Percentiles rank a stretch among this genome's conserved stretches.
These are phyloP conservation scores for Camponotus pennsylvanicus DNA, from an alignment of 1,140 invertebrate genomes.

Conservation along the genomic window DNA sequence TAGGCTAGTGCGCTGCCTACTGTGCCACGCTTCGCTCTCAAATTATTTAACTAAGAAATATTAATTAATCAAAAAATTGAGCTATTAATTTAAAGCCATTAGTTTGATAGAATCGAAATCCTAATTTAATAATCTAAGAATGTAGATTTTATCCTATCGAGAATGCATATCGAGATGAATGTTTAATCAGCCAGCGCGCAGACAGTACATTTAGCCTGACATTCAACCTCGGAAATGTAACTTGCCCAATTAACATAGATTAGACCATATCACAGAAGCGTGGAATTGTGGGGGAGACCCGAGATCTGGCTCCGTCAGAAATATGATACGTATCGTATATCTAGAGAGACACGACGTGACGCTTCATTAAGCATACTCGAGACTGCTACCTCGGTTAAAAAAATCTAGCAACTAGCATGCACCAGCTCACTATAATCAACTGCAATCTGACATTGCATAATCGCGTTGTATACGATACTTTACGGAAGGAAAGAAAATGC, in stretches of 20 bases:
- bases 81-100: neutral
- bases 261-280: conserved; percentile 31
- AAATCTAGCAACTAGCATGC: neutral
- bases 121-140: neutral
- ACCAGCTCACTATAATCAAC: neutral
- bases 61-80: too few relatives aligned
- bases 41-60: too few relatives aligned
- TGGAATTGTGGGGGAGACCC: neutral
- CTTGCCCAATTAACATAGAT: conserved; percentile 56
- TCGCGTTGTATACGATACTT: neutral
- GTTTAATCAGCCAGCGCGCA: neutral
- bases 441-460: neutral
- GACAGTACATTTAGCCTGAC: neutral
- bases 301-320: conserved; percentile 34
- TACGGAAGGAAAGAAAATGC: neutral
- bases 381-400: neutral
- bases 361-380: conserved; percentile 19
- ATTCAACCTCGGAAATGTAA: conserved; percentile 36
- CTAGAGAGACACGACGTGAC: conserved; percentile 29
- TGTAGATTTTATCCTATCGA: neutral
- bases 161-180: neutral
- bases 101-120: neutral
- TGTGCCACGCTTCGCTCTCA: too few relatives aligned
- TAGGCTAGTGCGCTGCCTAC: too few relatives aligned
- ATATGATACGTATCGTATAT: conserved; percentile 60